Conservation (phyloP, 2,888 invertebrate genomes). For the Bhutanitis thaidina region DNA sequence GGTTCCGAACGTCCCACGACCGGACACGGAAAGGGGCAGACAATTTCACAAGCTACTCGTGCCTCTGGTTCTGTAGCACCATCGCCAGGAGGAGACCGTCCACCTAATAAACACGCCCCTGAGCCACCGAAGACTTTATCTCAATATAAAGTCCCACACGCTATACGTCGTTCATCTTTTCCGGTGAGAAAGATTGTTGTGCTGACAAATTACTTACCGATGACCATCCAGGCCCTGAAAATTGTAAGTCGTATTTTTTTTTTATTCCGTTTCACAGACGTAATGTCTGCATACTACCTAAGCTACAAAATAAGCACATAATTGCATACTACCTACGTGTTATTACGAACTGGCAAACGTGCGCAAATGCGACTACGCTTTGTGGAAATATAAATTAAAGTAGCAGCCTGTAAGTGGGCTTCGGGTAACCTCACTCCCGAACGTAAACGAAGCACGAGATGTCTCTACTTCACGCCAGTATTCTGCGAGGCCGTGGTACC, state of each 20-base stretch:
- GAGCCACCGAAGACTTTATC: background rate
- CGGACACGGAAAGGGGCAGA: background rate
- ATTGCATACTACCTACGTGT: too few species aligned
- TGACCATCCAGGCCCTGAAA: slow-evolving; percentile 70
- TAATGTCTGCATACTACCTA: too few species aligned
- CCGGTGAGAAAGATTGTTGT: slow-evolving; percentile 46
- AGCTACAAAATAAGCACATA: too few species aligned
- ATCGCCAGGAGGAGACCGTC: background rate
- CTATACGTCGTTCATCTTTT: slow-evolving; percentile 54
- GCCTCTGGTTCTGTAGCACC: background rate
- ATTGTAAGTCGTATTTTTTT: slow-evolving; percentile 48
- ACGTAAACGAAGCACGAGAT: too few species aligned
- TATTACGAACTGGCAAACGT: too few species aligned
- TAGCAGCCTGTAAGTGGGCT: too few species aligned
- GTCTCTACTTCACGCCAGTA: too few species aligned
- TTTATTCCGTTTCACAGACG: background rate
- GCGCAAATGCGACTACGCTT: too few species aligned
- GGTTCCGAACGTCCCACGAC: background rate
- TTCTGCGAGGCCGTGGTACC: too few species aligned
- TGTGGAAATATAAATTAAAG: too few species aligned
- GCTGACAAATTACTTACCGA: slow-evolving; percentile 83
- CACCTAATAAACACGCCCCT: background rate
- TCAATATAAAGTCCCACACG: slow-evolving; percentile 47
- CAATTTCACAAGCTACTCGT: background rate
- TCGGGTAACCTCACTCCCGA: too few species aligned